Percentiles rank a stretch among this genome's conserved stretches.
phyloP scores from a whole-genome alignment of 1,140 invertebrate species.

The Heliconius himera region DNA sequence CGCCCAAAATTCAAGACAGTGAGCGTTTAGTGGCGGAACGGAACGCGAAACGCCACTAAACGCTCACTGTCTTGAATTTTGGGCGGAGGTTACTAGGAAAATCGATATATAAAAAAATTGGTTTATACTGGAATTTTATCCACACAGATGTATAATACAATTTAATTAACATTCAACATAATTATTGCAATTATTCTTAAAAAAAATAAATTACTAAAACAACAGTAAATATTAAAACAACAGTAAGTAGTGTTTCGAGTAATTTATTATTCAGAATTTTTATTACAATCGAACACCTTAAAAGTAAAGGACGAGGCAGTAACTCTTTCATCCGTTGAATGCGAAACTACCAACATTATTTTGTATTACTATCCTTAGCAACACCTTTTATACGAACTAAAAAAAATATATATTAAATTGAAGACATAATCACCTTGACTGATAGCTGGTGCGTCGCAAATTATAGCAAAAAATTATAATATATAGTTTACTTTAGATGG shows the following conservation, averaged over 20 bases:
- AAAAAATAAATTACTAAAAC: neutral
- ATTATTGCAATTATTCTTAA: neutral
- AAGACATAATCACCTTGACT: constrained; percentile 26
- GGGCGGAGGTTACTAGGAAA: too few species aligned
- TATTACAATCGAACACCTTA: constrained; percentile 17
- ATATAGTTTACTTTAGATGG: neutral
- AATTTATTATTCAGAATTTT: constrained; percentile 7
- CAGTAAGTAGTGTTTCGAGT: neutral
- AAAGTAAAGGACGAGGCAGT: constrained; percentile 26
- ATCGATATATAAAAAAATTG: too few species aligned
- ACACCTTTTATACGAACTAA: constrained; percentile 24
- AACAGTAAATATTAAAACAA: neutral
- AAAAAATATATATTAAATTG: constrained; percentile 15
- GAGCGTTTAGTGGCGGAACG: neutral
- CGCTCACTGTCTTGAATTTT: too few species aligned
- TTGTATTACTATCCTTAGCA: constrained; percentile 17
- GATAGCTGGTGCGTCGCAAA: constrained; percentile 35
- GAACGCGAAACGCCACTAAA: too few species aligned
- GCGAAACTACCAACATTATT: constrained; percentile 23
- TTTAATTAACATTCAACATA: constrained; percentile 6
- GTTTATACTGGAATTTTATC: neutral
- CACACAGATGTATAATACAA: neutral
- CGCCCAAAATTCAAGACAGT: neutral
- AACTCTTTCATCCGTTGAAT: constrained; percentile 25
- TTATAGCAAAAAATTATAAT: constrained; percentile 30